Percentiles rank a stretch among this genome's conserved stretches.
phyloP scores from a whole-genome alignment of 2,797 vertebrate genomes.

The Nannoperca obscura region DNA sequence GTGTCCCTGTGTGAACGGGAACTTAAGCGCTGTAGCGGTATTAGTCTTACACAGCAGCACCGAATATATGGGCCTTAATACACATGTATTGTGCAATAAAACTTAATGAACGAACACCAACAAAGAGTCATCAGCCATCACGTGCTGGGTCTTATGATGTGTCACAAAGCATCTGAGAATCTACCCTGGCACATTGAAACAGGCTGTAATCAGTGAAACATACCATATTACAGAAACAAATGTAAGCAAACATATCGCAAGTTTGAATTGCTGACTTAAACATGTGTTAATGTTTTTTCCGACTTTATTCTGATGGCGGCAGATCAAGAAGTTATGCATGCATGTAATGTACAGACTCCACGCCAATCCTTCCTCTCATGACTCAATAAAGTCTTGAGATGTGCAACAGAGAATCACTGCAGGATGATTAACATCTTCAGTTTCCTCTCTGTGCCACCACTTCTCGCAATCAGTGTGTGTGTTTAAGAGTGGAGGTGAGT shows the following conservation, averaged over 20 bases:
- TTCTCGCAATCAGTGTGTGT: slow-evolving; percentile 61
- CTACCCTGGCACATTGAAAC: not conserved
- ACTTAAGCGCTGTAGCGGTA: not conserved
- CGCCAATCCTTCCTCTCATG: slow-evolving; percentile 23
- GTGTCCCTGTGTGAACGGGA: too few relatives aligned
- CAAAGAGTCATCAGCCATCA: not conserved
- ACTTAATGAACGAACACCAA: not conserved
- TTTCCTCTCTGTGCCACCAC: slow-evolving; percentile 58
- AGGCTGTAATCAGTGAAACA: not conserved
- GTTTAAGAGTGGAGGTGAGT: slow-evolving; percentile 77
- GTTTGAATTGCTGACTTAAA: too few relatives aligned
- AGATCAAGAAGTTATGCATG: slow-evolving; percentile 7
- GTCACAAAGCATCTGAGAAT: slow-evolving; percentile 3
- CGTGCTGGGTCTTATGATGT: not conserved
- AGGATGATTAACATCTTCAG: slow-evolving; percentile 67
- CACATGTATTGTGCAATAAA: not conserved
- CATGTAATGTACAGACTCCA: slow-evolving; percentile 9
- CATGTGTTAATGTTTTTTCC: too few relatives aligned
- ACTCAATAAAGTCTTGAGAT: slow-evolving; percentile 31
- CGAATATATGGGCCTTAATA: too few relatives aligned
- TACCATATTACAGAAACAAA: not conserved
- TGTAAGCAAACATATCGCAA: not conserved
- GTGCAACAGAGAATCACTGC: slow-evolving; percentile 19
- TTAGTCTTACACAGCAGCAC: too few relatives aligned
- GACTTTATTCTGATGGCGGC: not conserved